Evolutionary conservation across 2,113 vertebrate species (phyloP).

Genomic region (Lophura nycthemera): DNA sequence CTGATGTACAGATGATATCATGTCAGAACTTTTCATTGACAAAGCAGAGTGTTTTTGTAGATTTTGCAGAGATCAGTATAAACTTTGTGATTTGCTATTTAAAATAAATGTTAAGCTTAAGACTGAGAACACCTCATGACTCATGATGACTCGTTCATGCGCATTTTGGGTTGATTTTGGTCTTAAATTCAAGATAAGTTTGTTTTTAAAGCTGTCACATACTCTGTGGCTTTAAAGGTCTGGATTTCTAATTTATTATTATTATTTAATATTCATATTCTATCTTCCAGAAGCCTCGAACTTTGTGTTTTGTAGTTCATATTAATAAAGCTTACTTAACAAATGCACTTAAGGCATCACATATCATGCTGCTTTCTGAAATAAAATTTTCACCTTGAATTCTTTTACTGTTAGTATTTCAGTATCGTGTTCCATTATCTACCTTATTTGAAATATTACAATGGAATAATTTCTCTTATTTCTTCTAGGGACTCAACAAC

Average conservation of each 20-base stretch:
- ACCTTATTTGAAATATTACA: neutral
- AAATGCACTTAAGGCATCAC: neutral
- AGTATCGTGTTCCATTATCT: neutral
- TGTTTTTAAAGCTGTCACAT: neutral
- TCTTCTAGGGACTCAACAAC: constrained; percentile 73
- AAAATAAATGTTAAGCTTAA: neutral
- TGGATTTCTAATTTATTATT: neutral
- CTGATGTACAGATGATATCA: neutral
- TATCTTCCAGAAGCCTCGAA: neutral
- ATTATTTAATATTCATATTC: neutral
- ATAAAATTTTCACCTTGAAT: neutral
- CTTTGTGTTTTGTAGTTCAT: neutral
- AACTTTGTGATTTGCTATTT: neutral
- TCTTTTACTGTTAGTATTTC: neutral
- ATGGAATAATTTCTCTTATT: constrained; percentile 36
- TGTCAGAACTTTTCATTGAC: neutral
- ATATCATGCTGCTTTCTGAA: neutral
- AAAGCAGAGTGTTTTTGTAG: neutral
- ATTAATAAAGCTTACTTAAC: neutral
- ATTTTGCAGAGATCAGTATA: neutral
- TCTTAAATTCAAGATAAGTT: neutral
- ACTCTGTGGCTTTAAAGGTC: neutral
- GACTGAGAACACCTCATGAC: neutral
- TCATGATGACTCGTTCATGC: neutral
- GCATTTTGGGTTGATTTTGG: neutral